Evolutionary conservation across 1,140 invertebrate species (phyloP), one percentile per base, ranked within the genome.

Genomic region (Philotrypesis tridentata): DNA sequence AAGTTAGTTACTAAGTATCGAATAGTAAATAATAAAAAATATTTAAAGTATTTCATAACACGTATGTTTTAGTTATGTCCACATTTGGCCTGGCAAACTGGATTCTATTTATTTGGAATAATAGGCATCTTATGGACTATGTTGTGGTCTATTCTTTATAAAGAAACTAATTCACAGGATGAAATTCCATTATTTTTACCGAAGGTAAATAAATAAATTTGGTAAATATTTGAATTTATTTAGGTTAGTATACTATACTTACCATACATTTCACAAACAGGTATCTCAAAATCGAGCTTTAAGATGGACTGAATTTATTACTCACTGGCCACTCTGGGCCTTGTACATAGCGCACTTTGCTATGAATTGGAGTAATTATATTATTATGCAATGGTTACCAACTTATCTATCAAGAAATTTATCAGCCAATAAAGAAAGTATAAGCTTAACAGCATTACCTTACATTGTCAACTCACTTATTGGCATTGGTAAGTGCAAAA

Each of bases 291-390:
- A 93, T 87, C 86, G 91, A 81, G 93, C 89, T 85, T 91, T 94
- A 23, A 88, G 92, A 11, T 96, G 95, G 95, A 92, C 91, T 33
- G 94, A 95, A 88, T 96, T 96, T 84, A 89, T 96, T 68, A 89
- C 92, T 63, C 94, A 95, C 86, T 96, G 95, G 94, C 94, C 95
- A 0, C 89, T 96, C 21, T 96, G 95, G 95, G 94, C 95, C 2
- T 93, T 96, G 81, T 96, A 96, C 85, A 93, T 95, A 80, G 95
- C 96, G 33, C 96, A 96, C 90, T 96, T 96, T 90, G 94, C 95
- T 29, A 96, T 97, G 96, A 96, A 96, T 89, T 97, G 96, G 96
- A 95, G 94, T 48, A 96, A 95, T 85, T 96, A 96, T 86, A 96
- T 96, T 80, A 95, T 97, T 83, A 96, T 96, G 95, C 95, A 96